Percentiles rank a stretch among this genome's conserved stretches.
phyloP scores from a whole-genome alignment of 2,113 vertebrate genomes.

The Puma concolor region DNA sequence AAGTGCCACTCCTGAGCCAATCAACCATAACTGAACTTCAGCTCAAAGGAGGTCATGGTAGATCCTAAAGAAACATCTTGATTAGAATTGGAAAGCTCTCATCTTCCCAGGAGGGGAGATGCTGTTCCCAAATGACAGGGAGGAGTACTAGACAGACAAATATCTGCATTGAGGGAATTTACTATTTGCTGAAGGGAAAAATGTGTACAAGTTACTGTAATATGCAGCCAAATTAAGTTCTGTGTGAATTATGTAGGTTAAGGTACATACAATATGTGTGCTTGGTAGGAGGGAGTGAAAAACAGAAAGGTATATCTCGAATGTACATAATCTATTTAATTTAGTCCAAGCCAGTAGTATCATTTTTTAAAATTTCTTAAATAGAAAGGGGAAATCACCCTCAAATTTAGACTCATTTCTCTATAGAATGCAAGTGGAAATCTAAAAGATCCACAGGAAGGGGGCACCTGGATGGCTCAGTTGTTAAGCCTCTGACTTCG shows the following conservation, averaged over 20 bases:
- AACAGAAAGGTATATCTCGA: neutral
- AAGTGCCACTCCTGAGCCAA: neutral
- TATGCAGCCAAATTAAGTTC: neutral
- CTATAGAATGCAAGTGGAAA: neutral
- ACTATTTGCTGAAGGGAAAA: neutral
- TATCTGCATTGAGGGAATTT: neutral
- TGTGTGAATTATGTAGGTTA: neutral
- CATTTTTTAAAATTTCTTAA: neutral
- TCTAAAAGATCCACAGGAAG: neutral
- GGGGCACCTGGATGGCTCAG: too few species aligned
- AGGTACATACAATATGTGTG: neutral
- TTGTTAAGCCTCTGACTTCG: too few species aligned
- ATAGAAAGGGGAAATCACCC: neutral
- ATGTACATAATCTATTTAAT: neutral
- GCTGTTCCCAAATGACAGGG: neutral
- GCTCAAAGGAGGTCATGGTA: neutral
- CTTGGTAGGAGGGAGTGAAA: neutral
- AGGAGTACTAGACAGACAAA: neutral
- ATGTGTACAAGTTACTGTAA: neutral
- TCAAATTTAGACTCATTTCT: neutral
- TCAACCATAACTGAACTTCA: neutral
- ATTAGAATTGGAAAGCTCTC: neutral
- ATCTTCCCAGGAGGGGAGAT: neutral
- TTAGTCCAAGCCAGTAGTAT: neutral
- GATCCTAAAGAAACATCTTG: neutral